Percentiles rank a stretch among this genome's conserved stretches.
Evolutionary conservation across 2,888 invertebrate genomes (phyloP).

Genomic region (Xanthia togata): DNA sequence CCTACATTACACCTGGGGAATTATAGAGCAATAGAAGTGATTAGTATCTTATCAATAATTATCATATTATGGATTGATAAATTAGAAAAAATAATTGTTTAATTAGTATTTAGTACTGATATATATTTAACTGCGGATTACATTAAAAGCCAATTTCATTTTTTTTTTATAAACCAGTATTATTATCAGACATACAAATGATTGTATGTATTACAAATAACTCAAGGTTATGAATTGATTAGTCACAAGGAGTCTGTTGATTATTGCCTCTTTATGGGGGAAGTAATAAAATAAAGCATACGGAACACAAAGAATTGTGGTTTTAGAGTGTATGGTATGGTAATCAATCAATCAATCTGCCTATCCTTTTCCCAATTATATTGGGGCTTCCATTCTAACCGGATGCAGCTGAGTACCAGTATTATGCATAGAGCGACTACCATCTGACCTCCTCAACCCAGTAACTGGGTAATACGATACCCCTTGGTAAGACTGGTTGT

Average conservation of each 20-base stretch:
- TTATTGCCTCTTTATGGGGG: background rate
- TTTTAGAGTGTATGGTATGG: background rate
- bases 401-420: too few relatives aligned
- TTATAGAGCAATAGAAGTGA: background rate
- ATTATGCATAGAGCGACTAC: too few relatives aligned
- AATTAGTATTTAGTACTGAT: background rate
- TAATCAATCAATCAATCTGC: too few relatives aligned
- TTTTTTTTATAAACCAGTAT: slow-evolving; percentile 2
- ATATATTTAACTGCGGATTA: slow-evolving; percentile 20
- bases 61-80: slow-evolving; percentile 11
- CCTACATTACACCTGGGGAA: slow-evolving; percentile 96
- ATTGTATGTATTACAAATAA: background rate
- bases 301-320: background rate
- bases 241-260: slow-evolving; percentile 9
- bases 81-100: background rate
- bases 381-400: too few relatives aligned
- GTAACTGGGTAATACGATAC: too few relatives aligned
- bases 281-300: background rate
- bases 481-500: too few relatives aligned
- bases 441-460: too few relatives aligned
- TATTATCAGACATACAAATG: background rate
- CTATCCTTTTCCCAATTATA: too few relatives aligned
- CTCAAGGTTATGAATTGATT: slow-evolving; percentile 4
- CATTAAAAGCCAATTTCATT: background rate
- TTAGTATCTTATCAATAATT: slow-evolving; percentile 20